Evolutionary conservation across 2,888 invertebrate genomes (phyloP).

Genomic region (Cistogaster globosa): DNA sequence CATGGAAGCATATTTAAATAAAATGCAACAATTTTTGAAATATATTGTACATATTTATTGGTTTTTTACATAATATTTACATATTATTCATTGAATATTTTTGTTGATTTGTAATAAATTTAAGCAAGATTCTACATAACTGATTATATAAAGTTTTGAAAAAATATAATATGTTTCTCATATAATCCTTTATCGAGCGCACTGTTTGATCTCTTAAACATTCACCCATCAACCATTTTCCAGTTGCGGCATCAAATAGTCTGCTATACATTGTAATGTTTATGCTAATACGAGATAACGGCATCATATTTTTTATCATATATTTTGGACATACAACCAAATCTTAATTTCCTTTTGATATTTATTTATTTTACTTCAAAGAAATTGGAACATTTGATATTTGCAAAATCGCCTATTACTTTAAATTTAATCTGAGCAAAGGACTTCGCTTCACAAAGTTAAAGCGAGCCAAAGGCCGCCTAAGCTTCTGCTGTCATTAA

Average conservation of each 20-base stretch:
- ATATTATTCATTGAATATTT: constrained; percentile 36
- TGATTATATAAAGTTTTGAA: constrained; percentile 89
- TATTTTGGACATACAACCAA: constrained; percentile 86
- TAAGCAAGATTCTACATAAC: constrained; percentile 77
- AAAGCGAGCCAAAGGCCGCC: constrained; percentile 85
- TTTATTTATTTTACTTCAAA: constrained; percentile 77
- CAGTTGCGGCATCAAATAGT: constrained; percentile 86
- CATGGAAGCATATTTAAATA: neutral
- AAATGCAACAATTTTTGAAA: neutral
- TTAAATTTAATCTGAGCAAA: constrained; percentile 84
- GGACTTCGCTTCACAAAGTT: constrained; percentile 86
- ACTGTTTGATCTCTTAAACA: constrained; percentile 89
- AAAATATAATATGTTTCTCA: constrained; percentile 88
- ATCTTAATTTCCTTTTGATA: constrained; percentile 87
- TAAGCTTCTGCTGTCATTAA: constrained; percentile 83
- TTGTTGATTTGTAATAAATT: constrained; percentile 50
- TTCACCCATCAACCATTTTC: constrained; percentile 88
- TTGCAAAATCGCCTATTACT: constrained; percentile 77
- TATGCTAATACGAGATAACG: constrained; percentile 91
- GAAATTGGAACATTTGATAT: constrained; percentile 77
- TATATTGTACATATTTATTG: constrained; percentile 42
- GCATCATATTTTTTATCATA: constrained; percentile 88
- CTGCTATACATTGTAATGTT: constrained; percentile 89
- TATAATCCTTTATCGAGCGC: constrained; percentile 88
- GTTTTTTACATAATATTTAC: constrained; percentile 51